Conservation (phyloP, 2,888 invertebrate species). For the Campoplex capitator region DNA sequence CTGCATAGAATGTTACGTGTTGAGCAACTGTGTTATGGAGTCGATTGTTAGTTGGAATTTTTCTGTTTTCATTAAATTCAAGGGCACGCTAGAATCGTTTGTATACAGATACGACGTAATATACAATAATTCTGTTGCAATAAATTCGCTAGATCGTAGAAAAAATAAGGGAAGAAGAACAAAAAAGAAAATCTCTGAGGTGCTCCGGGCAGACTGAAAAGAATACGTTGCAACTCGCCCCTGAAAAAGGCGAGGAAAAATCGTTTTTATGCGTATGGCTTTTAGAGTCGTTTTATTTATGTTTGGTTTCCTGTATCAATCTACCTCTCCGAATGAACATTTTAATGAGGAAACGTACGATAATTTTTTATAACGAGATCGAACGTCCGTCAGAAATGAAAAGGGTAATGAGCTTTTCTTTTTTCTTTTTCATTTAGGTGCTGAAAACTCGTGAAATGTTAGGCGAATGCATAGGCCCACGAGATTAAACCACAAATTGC, state of each 20-base stretch:
- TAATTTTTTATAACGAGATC: constrained; percentile 79
- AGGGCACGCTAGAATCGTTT: constrained; percentile 61
- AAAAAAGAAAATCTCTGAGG: constrained; percentile 46
- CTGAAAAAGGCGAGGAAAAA: constrained; percentile 64
- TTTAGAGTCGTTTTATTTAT: constrained; percentile 69
- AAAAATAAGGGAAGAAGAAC: constrained; percentile 24
- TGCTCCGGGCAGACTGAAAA: constrained; percentile 35
- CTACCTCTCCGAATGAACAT: constrained; percentile 79
- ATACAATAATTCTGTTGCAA: constrained; percentile 61
- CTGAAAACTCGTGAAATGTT: constrained; percentile 16
- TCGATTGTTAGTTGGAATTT: constrained; percentile 24
- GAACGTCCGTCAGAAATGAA: constrained; percentile 30
- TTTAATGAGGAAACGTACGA: constrained; percentile 77
- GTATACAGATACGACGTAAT: constrained; percentile 37
- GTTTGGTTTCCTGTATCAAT: constrained; percentile 81
- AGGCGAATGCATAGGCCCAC: background rate
- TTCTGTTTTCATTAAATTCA: constrained; percentile 41
- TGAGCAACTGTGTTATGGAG: constrained; percentile 17
- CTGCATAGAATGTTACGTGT: constrained; percentile 6
- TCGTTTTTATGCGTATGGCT: constrained; percentile 55
- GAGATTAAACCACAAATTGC: background rate
- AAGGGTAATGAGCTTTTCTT: constrained; percentile 23
- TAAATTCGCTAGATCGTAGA: constrained; percentile 36
- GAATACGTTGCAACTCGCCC: constrained; percentile 61
- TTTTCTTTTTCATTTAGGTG: constrained; percentile 37